Conservation (phyloP, 2,113 vertebrate species). For the Leptodactylus fuscus region DNA sequence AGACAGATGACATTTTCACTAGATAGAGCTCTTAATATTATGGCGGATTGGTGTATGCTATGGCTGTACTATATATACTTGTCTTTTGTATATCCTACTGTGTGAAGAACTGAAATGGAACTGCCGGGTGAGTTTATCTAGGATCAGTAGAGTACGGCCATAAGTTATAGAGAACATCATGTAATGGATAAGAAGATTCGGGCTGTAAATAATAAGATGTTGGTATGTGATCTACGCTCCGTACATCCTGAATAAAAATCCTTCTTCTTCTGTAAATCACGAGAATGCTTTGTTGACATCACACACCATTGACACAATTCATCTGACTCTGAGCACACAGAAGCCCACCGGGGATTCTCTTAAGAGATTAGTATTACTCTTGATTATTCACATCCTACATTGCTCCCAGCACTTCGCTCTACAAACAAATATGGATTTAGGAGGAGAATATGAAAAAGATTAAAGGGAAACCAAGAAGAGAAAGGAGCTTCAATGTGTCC, state of each 20-base stretch:
- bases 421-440: conserved; percentile 51
- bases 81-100: too few relatives aligned
- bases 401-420: conserved; percentile 41
- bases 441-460: conserved; percentile 29
- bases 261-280: conserved; percentile 24
- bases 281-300: conserved; percentile 39
- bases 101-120: background rate
- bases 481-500: background rate
- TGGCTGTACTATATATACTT: too few relatives aligned
- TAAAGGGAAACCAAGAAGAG: background rate
- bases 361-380: conserved; percentile 45
- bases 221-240: background rate
- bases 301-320: conserved; percentile 31
- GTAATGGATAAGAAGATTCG: background rate
- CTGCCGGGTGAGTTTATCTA: background rate
- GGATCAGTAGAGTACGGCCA: background rate
- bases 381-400: conserved; percentile 54
- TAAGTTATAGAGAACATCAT: background rate
- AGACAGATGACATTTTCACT: too few relatives aligned
- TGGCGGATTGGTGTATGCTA: too few relatives aligned
- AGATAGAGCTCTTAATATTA: too few relatives aligned
- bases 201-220: conserved; percentile 18
- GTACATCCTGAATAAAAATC: background rate
- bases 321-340: background rate
- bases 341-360: conserved; percentile 23